Evolutionary conservation across 2,797 vertebrate species (phyloP).

Genomic region (Merluccius polli): DNA sequence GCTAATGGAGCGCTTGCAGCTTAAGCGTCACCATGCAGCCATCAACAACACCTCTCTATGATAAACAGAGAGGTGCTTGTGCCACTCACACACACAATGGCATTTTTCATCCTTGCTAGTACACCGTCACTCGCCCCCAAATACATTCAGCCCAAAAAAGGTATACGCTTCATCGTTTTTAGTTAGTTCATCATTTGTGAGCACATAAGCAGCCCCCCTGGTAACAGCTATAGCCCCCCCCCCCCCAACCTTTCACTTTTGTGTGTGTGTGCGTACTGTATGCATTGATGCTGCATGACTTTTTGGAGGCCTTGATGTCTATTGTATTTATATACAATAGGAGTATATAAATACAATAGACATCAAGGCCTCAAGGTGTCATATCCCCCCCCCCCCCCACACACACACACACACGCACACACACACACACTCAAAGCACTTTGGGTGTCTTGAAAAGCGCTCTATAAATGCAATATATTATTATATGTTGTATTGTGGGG

Average conservation of each 20-base stretch:
- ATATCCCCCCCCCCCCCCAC: too few species aligned
- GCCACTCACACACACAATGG: neutral
- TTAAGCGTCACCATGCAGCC: neutral
- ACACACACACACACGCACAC: too few species aligned
- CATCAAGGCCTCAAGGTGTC: too few species aligned
- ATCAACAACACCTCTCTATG: neutral
- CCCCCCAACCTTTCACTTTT: neutral
- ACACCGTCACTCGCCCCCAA: neutral
- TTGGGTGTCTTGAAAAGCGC: too few species aligned
- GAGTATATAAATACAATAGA: too few species aligned
- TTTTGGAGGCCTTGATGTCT: too few species aligned
- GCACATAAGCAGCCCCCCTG: neutral
- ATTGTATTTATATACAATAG: too few species aligned
- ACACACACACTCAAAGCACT: too few species aligned
- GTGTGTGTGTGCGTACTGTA: neutral
- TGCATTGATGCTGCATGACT: too few species aligned
- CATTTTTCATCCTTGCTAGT: neutral
- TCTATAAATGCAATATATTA: too few species aligned
- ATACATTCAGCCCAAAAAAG: neutral
- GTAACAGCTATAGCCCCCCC: too few species aligned
- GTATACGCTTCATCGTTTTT: neutral
- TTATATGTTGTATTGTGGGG: too few species aligned
- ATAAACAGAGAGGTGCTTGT: neutral
- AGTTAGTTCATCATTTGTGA: neutral
- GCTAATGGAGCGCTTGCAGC: conserved; percentile 24